These are phyloP conservation scores for Psilopsiagon aurifrons DNA, from an alignment of 2,113 vertebrate species.

Conservation along the genomic window DNA sequence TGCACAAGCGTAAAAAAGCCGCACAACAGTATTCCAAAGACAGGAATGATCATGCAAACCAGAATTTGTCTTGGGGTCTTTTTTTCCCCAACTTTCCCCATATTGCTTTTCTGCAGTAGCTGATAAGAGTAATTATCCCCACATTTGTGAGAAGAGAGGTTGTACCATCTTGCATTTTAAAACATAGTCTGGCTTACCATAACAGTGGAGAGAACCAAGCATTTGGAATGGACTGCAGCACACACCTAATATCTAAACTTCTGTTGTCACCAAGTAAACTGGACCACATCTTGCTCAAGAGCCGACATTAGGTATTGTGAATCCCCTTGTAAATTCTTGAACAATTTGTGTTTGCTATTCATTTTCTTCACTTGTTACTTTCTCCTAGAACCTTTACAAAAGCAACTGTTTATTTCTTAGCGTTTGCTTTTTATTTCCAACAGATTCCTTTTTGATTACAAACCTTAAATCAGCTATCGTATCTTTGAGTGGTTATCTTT, in stretches of 20 bases:
- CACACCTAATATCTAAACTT: accelerated
- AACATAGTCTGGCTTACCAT: accelerated
- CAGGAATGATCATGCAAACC: background rate
- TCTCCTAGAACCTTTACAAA: background rate
- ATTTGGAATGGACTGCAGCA: background rate
- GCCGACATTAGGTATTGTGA: background rate
- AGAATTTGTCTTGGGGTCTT: background rate
- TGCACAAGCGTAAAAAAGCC: background rate
- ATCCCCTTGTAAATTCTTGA: background rate
- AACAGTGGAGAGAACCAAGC: background rate
- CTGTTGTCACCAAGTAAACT: accelerated
- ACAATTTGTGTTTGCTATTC: background rate
- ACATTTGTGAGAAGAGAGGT: accelerated
- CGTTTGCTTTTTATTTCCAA: background rate
- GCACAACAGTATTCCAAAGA: background rate
- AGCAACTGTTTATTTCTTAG: background rate
- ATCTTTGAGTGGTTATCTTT: background rate
- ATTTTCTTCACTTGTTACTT: background rate
- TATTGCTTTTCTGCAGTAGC: background rate
- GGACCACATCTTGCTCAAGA: background rate
- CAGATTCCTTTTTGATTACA: background rate
- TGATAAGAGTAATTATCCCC: background rate
- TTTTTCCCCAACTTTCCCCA: background rate
- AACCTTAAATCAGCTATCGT: background rate
- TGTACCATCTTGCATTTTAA: accelerated